phyloP scores from a whole-genome alignment of 2,113 vertebrate species.

The Ciconia stormi region DNA sequence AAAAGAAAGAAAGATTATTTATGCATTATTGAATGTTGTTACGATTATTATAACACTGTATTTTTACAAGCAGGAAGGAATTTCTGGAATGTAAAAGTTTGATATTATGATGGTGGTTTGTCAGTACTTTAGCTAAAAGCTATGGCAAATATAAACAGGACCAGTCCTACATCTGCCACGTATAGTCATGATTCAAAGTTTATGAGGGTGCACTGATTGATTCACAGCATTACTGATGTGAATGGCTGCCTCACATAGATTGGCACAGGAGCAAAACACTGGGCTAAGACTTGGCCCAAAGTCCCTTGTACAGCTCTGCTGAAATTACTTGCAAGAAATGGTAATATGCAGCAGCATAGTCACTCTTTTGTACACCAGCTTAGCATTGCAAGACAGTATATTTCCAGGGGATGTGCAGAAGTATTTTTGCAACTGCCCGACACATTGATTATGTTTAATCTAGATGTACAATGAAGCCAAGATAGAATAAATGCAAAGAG shows the following conservation, averaged over 20 bases:
- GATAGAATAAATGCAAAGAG: background rate
- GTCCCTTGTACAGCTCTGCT: background rate
- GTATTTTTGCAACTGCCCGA: background rate
- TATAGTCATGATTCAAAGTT: background rate
- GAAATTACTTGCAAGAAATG: background rate
- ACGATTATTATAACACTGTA: accelerated
- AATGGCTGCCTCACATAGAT: background rate
- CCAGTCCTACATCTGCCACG: background rate
- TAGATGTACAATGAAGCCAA: background rate
- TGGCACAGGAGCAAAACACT: background rate
- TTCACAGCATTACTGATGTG: background rate
- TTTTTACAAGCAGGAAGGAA: background rate
- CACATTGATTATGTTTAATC: background rate
- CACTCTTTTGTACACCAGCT: background rate
- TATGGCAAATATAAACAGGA: background rate
- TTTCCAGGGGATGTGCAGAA: background rate
- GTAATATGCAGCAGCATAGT: background rate
- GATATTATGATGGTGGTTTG: background rate
- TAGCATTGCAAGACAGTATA: background rate
- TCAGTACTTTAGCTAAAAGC: background rate
- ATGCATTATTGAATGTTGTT: background rate
- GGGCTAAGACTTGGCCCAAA: background rate
- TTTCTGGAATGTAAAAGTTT: background rate
- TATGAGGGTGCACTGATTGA: background rate
- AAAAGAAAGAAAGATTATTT: background rate